Base-by-base conservation (phyloP, 2,797 vertebrate genomes). In the Pseudochaenichthys georgianus region DNA sequence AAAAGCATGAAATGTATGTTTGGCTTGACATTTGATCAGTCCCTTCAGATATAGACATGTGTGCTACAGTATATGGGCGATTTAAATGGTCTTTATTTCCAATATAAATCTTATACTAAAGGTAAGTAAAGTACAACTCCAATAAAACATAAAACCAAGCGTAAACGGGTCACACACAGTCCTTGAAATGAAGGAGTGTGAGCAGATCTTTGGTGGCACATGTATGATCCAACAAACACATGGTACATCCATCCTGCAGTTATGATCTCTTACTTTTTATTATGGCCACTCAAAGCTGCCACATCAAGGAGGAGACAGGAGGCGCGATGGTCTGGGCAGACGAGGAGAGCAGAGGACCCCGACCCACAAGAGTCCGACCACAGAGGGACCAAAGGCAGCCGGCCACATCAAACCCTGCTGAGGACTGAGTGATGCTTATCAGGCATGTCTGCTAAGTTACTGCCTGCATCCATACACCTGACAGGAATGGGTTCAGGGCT, bases 181-280 rank as follows among this genome's bases (percentile, higher is more conserved):
- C 15, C 41, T 42, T 45, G 48, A 19, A 13, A 38, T 38, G 5
- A 38, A 9, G 34, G 34, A 38, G 34, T 2, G 34, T 38, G 12
- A 58, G 34, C 8, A 11, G 48, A 72, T 78, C 64, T 23, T 46
- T 23, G 47, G 41, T 50, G 78, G 76, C 66, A 63, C 70, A 23
- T 69, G 43, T 41, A 78, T 76, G 55, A 67, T 70, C 78, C 78
- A 73, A 47, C 58, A 66, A 81, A 85, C 91, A 91, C 85, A 89
- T 90, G 91, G 65, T 78, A 72, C 82, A 80, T 74, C 77, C 84
- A 90, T 91, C 84, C 68, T 38, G 59, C 80, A 60, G 90, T 91
- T 88, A 93, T 81, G 85, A 90, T 83, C 85, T 80, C 73, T 77
- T 83, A 11, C 78, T 89, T 83, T 84, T 88, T 88, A 89, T 75